These are phyloP conservation scores for rabbit (Oryctolagus cuniculus) DNA, from an alignment of 2,113 vertebrate species.

Conservation along the genomic window DNA sequence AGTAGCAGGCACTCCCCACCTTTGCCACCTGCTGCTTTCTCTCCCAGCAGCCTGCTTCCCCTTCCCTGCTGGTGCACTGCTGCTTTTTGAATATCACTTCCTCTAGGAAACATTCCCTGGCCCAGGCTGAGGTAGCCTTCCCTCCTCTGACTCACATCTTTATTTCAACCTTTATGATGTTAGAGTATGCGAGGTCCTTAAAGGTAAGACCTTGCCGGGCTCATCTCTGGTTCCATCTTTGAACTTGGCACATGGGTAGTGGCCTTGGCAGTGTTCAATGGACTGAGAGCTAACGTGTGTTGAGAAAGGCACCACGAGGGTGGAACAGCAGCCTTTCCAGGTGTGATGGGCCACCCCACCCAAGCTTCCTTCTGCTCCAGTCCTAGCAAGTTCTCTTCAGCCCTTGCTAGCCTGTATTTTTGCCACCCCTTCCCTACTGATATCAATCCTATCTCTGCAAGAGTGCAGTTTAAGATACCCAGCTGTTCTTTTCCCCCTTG, in stretches of 20 bases:
- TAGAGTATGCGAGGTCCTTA: background rate
- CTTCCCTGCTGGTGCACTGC: background rate
- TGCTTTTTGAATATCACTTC: slow-evolving; percentile 57
- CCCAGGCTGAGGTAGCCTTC: background rate
- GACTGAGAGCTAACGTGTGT: background rate
- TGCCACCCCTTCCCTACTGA: background rate
- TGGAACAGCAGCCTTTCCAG: background rate
- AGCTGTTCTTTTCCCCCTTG: background rate
- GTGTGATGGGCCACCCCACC: too few relatives aligned
- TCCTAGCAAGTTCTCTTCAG: background rate
- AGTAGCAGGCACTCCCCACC: background rate
- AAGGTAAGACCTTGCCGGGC: background rate
- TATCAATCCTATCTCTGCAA: background rate
- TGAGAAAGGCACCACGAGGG: background rate
- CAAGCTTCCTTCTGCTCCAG: background rate
- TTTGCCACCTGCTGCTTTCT: slow-evolving; percentile 32
- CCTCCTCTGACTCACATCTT: background rate
- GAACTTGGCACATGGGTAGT: background rate
- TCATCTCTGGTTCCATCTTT: background rate
- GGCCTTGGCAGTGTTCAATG: background rate
- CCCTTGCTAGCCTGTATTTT: background rate
- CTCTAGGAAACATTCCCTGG: slow-evolving; percentile 19
- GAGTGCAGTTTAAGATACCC: background rate
- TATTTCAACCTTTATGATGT: background rate
- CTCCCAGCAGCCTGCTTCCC: slow-evolving; percentile 27